phyloP scores from a whole-genome alignment of 2,113 vertebrate genomes.

The Limnothrissa miodon region DNA sequence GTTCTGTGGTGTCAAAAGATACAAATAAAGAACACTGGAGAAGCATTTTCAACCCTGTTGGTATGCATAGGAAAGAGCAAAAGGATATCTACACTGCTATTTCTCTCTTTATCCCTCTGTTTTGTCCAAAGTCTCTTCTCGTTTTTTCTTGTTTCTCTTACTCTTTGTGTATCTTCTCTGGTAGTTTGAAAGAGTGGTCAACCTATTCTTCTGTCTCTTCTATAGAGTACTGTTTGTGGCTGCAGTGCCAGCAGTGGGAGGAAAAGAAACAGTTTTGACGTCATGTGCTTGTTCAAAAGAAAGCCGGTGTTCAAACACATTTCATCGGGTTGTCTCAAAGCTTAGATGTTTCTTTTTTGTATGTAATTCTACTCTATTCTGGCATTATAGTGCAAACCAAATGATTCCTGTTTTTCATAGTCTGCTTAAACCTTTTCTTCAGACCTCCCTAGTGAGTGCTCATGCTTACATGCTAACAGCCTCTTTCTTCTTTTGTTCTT shows the following conservation, averaged over 20 bases:
- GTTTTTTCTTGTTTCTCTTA: background rate
- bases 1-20: slow-evolving; percentile 22
- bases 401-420: background rate
- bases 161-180: background rate
- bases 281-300: background rate
- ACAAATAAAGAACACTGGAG: slow-evolving; percentile 26
- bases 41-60: background rate
- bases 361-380: background rate
- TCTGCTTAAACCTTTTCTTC: background rate
- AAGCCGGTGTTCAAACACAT: background rate
- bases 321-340: background rate
- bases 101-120: background rate
- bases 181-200: background rate
- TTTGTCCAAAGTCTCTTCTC: background rate
- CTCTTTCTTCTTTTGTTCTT: background rate
- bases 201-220: background rate
- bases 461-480: background rate
- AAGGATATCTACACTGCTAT: background rate
- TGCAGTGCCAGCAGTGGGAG: background rate
- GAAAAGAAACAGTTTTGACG: background rate
- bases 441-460: background rate
- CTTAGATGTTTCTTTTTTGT: background rate
- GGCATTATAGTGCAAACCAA: background rate
- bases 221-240: background rate
- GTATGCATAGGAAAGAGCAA: background rate